Conservation (phyloP, 2,797 vertebrate genomes). For the Melanotaenia nigrans region DNA sequence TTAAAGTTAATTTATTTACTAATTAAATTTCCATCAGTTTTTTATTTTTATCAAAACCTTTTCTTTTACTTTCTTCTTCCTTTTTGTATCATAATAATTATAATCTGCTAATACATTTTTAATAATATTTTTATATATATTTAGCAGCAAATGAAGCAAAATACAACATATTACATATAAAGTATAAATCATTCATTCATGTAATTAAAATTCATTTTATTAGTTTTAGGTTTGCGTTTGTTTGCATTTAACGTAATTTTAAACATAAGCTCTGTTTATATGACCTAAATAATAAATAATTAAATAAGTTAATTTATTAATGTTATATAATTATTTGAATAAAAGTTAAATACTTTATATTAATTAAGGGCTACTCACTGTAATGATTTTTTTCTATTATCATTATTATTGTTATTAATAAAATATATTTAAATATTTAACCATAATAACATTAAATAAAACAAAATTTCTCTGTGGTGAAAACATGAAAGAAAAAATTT, state of each 20-base stretch:
- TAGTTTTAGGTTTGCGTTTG: neutral
- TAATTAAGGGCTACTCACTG: no score
- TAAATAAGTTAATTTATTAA: neutral
- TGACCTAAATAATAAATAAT: neutral
- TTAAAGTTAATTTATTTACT: neutral
- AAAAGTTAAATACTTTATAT: neutral
- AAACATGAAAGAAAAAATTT: neutral
- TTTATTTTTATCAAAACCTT: neutral
- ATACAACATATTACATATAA: neutral
- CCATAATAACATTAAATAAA: neutral
- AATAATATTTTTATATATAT: neutral
- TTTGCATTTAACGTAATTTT: neutral
- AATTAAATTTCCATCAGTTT: neutral
- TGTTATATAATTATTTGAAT: neutral
- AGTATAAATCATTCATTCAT: no score
- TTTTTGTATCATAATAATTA: neutral
- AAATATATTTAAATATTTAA: neutral
- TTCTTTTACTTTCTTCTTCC: neutral
- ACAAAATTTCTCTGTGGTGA: neutral
- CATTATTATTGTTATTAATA: neutral
- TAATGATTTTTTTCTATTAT: neutral
- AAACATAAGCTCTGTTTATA: neutral
- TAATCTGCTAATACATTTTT: neutral
- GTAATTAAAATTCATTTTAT: neutral
- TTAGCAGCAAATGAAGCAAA: neutral